These are phyloP conservation scores for Nyctereutes procyonoides DNA, from an alignment of 2,113 vertebrate genomes.

Conservation along the genomic window DNA sequence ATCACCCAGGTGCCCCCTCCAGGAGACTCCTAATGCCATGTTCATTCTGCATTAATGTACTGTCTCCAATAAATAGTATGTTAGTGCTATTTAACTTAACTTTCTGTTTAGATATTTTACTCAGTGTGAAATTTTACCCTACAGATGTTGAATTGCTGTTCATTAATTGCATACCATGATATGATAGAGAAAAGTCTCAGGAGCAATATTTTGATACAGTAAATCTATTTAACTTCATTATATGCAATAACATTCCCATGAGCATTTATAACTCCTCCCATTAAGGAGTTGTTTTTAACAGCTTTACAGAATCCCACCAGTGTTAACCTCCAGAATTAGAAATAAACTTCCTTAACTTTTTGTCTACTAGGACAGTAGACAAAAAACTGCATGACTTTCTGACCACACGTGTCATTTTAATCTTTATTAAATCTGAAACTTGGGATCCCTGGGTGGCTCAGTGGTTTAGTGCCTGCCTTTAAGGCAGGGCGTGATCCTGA, in stretches of 20 bases:
- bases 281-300: background rate
- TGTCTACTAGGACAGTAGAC: too few relatives aligned
- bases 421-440: background rate
- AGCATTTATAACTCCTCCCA: background rate
- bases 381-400: background rate
- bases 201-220: background rate
- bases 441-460: too few relatives aligned
- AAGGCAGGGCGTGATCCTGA: too few relatives aligned
- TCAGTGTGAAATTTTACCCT: slow-evolving; percentile 10
- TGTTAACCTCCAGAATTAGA: background rate
- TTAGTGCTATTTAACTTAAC: slow-evolving; percentile 36
- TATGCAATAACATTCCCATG: background rate
- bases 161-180: slow-evolving; percentile 53
- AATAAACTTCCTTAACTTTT: background rate
- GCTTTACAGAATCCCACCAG: background rate
- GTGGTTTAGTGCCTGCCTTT: too few relatives aligned
- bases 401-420: background rate
- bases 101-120: slow-evolving; percentile 47
- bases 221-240: slow-evolving; percentile 2
- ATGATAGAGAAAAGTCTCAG: background rate
- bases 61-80: background rate
- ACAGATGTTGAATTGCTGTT: slow-evolving; percentile 51
- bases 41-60: background rate
- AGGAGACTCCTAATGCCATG: background rate
- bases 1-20: too few relatives aligned